Percentiles rank a stretch among this genome's conserved stretches.
phyloP scores from a whole-genome alignment of 2,113 vertebrate genomes.

The Emydocephalus ijimae region DNA sequence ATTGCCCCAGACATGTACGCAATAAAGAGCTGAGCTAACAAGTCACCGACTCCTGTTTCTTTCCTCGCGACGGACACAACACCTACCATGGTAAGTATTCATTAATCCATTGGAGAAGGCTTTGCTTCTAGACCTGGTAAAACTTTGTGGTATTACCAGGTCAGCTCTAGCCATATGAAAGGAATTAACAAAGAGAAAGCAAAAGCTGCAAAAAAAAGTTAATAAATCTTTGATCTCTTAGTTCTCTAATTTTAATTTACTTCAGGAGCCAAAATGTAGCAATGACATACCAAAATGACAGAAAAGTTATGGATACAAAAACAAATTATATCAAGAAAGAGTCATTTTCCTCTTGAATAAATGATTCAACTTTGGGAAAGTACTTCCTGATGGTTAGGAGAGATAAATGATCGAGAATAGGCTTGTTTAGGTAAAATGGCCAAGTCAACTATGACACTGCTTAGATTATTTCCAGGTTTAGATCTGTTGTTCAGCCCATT shows the following conservation, averaged over 20 bases:
- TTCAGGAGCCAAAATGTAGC: background rate
- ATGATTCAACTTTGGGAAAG: background rate
- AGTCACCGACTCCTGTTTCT: too few relatives aligned
- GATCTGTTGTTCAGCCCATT: background rate
- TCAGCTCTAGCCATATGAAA: background rate
- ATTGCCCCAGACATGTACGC: too few relatives aligned
- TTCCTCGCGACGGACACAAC: too few relatives aligned
- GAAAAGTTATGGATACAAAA: background rate
- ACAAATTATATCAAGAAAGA: background rate
- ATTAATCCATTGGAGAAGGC: background rate
- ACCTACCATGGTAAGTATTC: background rate
- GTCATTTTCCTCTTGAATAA: background rate
- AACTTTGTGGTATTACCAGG: background rate
- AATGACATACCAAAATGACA: background rate
- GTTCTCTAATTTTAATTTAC: background rate
- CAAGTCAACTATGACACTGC: background rate
- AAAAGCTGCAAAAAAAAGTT: background rate
- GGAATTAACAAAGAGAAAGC: background rate
- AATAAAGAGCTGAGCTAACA: too few relatives aligned
- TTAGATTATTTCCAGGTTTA: background rate
- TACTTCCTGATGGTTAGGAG: background rate
- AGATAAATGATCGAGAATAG: fast-evolving
- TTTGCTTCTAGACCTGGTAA: background rate
- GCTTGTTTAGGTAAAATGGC: background rate
- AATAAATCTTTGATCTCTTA: background rate